Base-by-base conservation (phyloP, 2,113 vertebrate species). In the Emydura subglobosa region DNA sequence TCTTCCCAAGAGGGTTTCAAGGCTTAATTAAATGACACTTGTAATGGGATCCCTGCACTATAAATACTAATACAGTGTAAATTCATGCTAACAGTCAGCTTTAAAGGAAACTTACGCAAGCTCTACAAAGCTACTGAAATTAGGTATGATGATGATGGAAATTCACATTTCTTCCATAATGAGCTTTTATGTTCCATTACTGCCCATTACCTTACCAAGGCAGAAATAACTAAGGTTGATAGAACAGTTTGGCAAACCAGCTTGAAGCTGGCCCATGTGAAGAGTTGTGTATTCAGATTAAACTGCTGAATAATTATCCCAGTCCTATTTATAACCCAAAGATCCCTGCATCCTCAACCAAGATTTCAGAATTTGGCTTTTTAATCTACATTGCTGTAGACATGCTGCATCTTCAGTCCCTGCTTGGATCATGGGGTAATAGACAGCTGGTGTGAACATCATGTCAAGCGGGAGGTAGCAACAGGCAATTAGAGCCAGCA, bases 1-100 rank as follows among this genome's bases (percentile, higher is more conserved):
- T 12, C 53, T 72, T 59, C 57, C 9, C 2, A 39, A 53, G 80
- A 79, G 0, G 0, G 10, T 53, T 13, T 39, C 0, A 0, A 17
- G 5, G 27, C 86, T 86, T 51, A 17, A 74, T 76, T 44, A 44
- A 76, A 25, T 25, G 39, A 5, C 21, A 76, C 24, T 76, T 76
- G 10, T 76, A 76, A 44, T 25, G 39, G 22, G 21, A 76, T 44
- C 24, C 16, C 34, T 6, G 3, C 5, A 61, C 9, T 10, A 84
- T 4, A 25, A 84, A 82, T 89, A 86, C 29, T 39, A 59, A 55
- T 10, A 59, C 47, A 54, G 6, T 50, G 51, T 24, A 89, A 3
- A 68, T 25, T 61, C 11, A 39, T 81, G 6, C 29, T 17, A 86
- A 14, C 61, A 54, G 76, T 79, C 21, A 5, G 10, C 42, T 44